Evolutionary conservation across 1,140 invertebrate genomes (phyloP).

Genomic region (Aphaenogaster rudis): DNA sequence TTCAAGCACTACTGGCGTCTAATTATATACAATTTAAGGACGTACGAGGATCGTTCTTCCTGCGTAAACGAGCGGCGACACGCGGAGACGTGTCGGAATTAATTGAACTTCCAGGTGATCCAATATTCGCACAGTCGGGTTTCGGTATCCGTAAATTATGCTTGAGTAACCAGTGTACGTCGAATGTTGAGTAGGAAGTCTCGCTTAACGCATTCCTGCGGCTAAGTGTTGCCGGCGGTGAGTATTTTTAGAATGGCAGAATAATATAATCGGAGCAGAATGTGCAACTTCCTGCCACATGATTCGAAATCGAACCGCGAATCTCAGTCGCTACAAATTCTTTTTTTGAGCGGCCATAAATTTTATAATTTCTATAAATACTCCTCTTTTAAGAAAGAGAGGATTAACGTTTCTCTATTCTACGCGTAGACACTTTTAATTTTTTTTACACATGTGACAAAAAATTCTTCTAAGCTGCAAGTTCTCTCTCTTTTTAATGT

Average conservation of each 20-base stretch:
- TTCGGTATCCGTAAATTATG: constrained; percentile 5
- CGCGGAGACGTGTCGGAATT: background rate
- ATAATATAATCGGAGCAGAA: constrained; percentile 65
- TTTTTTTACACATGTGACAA: background rate
- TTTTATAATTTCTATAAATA: constrained; percentile 20
- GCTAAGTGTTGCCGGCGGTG: constrained; percentile 62
- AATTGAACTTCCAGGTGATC: constrained; percentile 12
- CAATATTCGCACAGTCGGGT: background rate
- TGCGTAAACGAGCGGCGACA: background rate
- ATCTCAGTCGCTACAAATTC: background rate
- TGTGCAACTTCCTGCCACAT: constrained; percentile 56
- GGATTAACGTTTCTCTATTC: constrained; percentile 26
- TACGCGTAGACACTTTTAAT: background rate
- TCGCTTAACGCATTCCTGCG: constrained; percentile 69
- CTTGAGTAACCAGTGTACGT: background rate
- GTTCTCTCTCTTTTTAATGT: background rate
- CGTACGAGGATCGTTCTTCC: background rate
- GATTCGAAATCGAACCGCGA: constrained; percentile 24
- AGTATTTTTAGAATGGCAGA: constrained; percentile 73
- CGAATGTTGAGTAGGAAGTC: constrained; percentile 67
- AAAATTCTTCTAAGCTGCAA: background rate
- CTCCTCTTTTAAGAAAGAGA: background rate
- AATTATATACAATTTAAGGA: constrained; percentile 35
- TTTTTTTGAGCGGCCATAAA: background rate
- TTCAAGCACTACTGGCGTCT: background rate